Evolutionary conservation across 2,797 vertebrate species (phyloP).

Genomic region (Moxostoma hubbsi): DNA sequence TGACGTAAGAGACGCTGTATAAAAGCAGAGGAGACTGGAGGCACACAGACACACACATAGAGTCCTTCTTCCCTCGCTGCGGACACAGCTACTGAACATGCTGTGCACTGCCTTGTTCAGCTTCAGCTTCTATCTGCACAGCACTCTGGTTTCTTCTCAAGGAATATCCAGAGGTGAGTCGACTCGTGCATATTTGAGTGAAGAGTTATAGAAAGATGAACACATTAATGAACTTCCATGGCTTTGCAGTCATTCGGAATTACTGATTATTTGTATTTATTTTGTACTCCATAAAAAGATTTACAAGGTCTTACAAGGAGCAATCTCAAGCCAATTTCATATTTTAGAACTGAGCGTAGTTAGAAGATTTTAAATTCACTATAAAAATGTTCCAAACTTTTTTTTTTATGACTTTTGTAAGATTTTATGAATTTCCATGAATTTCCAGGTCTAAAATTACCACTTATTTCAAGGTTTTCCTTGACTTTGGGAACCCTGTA

Average conservation of each 20-base stretch:
- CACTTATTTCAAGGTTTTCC: too few species aligned
- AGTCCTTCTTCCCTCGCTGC: background rate
- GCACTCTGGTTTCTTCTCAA: constrained; percentile 65
- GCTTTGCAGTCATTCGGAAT: background rate
- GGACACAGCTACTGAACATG: constrained; percentile 58
- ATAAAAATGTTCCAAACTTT: too few species aligned
- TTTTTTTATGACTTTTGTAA: too few species aligned
- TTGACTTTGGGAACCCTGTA: too few species aligned
- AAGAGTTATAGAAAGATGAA: background rate
- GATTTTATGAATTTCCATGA: too few species aligned
- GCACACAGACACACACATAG: constrained; percentile 15
- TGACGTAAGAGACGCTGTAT: constrained; percentile 51
- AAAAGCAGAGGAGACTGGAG: constrained; percentile 42
- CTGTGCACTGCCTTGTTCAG: constrained; percentile 66
- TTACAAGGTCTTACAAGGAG: too few species aligned
- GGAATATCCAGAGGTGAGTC: constrained; percentile 71
- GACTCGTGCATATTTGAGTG: background rate
- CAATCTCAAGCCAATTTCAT: too few species aligned
- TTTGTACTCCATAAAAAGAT: too few species aligned
- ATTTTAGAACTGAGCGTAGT: too few species aligned
- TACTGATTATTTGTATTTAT: too few species aligned
- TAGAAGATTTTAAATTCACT: too few species aligned
- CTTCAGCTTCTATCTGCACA: constrained; percentile 62
- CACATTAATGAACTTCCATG: background rate
- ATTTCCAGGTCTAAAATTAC: too few species aligned